Base-by-base conservation (phyloP, 2,797 vertebrate species). In the Schizopygopsis pylzovi region DNA sequence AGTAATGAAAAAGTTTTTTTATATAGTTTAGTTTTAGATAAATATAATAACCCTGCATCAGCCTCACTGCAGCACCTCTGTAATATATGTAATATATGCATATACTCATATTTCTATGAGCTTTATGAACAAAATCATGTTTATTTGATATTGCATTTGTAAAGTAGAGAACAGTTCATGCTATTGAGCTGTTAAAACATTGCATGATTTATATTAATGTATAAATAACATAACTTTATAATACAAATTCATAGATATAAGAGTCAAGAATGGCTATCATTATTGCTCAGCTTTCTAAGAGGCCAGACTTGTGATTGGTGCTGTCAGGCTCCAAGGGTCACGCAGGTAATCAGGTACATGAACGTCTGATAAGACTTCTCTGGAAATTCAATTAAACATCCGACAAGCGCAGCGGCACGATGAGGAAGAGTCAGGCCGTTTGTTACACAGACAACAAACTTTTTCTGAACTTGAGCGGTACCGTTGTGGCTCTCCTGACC, bases 361-460 rank as follows among this genome's bases (percentile, higher is more conserved):
- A 75, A 68, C 6, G 47, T 18, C 28, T 83, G 86, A 88, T 88
- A 87, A 88, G 85, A 76, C 61, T 52, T 81, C 49, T 43, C 83
- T 87, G 87, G 77, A 90, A 87, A 88, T 88, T 85, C 83, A 88
- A 90, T 90, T 88, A 90, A 90, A 88, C 85, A 39, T 73, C 85
- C 3, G 67, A 88, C 84, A 86, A 87, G 83, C 73, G 45, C 65
- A 85, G 79, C 79, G 28, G 78, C 1, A 18, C 22, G 83, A 84
- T 70, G 86, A 59, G 22, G 56, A 86, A 82, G 54, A 52, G 82
- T 75, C 71, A 63, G 81, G 81, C 33, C 49, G 9, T 22, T n/a
- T n/a, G n/a, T n/a, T n/a, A 61, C 59, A 25, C n/a, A 25, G 59
- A 25, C 37, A 11, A n/a, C n/a, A n/a, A n/a, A n/a, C n/a, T 70